Evolutionary conservation across 2,797 vertebrate species (phyloP).

Genomic region (Halcyon smyrnensis): DNA sequence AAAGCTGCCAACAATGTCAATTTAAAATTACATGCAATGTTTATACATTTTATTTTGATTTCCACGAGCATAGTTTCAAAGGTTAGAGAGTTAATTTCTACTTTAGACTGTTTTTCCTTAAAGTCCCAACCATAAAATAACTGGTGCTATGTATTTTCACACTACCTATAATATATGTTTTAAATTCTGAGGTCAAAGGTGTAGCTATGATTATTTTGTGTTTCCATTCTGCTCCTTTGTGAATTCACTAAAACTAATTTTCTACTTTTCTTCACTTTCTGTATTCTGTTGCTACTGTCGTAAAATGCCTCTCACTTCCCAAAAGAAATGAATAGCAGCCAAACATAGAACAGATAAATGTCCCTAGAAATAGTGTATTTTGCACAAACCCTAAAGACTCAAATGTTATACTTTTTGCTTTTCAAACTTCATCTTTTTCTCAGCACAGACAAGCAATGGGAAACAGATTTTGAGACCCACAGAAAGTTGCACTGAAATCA

Average conservation of each 20-base stretch:
- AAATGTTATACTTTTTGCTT: background rate
- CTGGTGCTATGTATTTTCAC: background rate
- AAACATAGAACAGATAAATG: background rate
- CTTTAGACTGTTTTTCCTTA: background rate
- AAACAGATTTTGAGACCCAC: background rate
- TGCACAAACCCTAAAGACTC: background rate
- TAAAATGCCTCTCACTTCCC: background rate
- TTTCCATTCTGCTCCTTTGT: background rate
- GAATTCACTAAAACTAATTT: background rate
- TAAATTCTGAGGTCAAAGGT: background rate
- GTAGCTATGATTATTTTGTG: background rate
- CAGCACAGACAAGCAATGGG: background rate
- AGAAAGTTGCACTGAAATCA: background rate
- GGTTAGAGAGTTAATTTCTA: background rate
- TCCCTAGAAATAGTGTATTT: background rate
- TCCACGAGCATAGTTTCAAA: background rate
- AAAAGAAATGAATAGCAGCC: background rate
- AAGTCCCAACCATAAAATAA: background rate
- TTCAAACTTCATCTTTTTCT: background rate
- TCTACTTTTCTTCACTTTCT: background rate
- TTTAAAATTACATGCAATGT: background rate
- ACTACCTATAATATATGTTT: background rate
- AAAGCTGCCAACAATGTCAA: background rate
- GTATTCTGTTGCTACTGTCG: background rate
- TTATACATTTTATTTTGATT: background rate